phyloP scores from a whole-genome alignment of 92 coral and sea anemone genomes.

The Virgularia gustaviana region DNA sequence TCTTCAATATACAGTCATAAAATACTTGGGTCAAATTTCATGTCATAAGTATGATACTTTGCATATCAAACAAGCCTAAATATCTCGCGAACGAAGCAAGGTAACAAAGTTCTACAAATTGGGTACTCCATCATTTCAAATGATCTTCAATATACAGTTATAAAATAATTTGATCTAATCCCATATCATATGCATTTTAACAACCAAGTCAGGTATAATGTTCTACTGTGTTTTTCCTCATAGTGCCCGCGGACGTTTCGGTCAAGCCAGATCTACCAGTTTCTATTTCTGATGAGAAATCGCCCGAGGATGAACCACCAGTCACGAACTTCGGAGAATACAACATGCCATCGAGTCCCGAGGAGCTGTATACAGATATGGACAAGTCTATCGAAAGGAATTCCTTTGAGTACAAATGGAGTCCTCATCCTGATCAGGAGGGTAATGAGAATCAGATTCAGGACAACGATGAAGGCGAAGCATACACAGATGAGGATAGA shows the following conservation, averaged over 20 bases:
- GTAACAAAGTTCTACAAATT: no score
- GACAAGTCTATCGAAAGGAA: conserved; percentile 2
- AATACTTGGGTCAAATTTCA: no score
- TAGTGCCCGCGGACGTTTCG: not conserved
- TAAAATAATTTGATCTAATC: not conserved
- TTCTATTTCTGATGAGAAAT: not conserved
- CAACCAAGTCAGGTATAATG: not conserved
- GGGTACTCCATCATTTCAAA: no score
- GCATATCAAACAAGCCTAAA: no score
- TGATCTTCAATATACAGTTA: not conserved
- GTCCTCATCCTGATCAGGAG: conserved; percentile 24
- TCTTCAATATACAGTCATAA: no score
- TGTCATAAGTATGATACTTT: no score
- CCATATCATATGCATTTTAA: not conserved
- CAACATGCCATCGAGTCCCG: not conserved
- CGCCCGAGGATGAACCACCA: conserved; percentile 2
- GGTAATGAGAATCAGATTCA: not conserved
- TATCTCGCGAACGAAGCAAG: no score
- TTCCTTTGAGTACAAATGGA: conserved; percentile 27
- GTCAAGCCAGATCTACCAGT: no score
- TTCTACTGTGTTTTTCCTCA: not conserved
- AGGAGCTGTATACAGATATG: not conserved
- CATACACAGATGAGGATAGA: not conserved
- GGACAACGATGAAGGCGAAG: conserved; percentile 7
- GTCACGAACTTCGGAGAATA: no score